phyloP scores from a whole-genome alignment of 2,888 invertebrate genomes.

The Cyclophora punctaria region DNA sequence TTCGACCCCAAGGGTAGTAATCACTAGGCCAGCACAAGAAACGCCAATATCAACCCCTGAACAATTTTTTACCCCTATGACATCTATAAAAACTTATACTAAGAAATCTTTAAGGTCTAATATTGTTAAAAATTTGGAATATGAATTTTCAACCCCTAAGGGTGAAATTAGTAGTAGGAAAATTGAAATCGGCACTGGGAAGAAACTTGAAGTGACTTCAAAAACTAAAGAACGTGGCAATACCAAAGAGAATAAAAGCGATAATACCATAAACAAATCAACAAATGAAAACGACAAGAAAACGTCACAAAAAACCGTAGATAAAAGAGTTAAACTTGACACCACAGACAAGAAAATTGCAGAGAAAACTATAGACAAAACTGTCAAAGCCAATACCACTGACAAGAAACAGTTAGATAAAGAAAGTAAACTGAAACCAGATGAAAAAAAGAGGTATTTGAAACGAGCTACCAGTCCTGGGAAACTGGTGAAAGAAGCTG shows the following conservation, averaged over 20 bases:
- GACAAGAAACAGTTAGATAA: background rate
- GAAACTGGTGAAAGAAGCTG: background rate
- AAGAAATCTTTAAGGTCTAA: conserved; percentile 32
- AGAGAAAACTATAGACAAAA: background rate
- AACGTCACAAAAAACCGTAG: background rate
- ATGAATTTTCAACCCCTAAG: conserved; percentile 44
- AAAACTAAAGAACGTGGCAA: no score
- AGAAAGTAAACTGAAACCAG: background rate
- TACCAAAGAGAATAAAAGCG: no score
- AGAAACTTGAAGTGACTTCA: no score
- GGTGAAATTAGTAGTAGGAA: no score
- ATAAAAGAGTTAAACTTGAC: background rate
- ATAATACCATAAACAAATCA: background rate
- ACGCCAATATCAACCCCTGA: conserved; percentile 45
- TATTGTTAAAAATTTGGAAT: conserved; percentile 53
- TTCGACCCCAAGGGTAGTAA: background rate
- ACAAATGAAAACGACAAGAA: background rate
- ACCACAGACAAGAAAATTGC: background rate
- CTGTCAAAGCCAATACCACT: background rate
- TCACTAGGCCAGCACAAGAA: conserved; percentile 14
- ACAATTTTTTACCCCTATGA: conserved; percentile 52
- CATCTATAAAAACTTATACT: conserved; percentile 44
- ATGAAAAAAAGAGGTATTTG: background rate
- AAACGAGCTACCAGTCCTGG: background rate
- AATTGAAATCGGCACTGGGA: no score